phyloP scores from a whole-genome alignment of 2,113 vertebrate species.

The Motacilla alba region DNA sequence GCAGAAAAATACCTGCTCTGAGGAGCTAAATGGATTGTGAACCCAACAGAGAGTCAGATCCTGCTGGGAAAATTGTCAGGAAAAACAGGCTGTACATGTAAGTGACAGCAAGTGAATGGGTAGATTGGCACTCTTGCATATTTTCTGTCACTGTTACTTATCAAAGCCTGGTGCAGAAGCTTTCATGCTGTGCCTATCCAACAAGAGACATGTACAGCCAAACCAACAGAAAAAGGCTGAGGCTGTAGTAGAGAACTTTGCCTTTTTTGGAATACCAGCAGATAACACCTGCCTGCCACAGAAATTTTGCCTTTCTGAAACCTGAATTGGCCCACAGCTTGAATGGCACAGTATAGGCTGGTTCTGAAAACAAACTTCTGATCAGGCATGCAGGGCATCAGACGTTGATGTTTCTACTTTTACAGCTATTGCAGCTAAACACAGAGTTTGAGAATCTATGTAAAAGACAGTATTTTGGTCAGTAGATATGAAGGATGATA shows the following conservation, averaged over 20 bases:
- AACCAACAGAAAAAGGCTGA: not conserved
- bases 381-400: not conserved
- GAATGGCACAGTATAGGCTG: not conserved
- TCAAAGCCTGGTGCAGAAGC: not conserved
- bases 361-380: not conserved
- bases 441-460: not conserved
- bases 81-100: not conserved
- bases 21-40: not conserved
- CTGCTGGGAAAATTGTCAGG: not conserved
- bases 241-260: not conserved
- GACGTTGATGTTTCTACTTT: not conserved
- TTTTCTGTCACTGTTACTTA: not conserved
- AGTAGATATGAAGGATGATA: not conserved
- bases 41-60: not conserved
- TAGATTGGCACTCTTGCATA: not conserved
- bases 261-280: not conserved
- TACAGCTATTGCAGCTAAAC: not conserved
- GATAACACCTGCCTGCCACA: accelerated
- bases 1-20: not conserved
- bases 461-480: not conserved
- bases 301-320: not conserved
- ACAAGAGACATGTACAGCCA: not conserved
- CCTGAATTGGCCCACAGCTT: not conserved
- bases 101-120: not conserved
- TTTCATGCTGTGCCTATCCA: not conserved